Evolutionary conservation across 2,888 invertebrate genomes (phyloP).

Genomic region (Abrostola triplasia): DNA sequence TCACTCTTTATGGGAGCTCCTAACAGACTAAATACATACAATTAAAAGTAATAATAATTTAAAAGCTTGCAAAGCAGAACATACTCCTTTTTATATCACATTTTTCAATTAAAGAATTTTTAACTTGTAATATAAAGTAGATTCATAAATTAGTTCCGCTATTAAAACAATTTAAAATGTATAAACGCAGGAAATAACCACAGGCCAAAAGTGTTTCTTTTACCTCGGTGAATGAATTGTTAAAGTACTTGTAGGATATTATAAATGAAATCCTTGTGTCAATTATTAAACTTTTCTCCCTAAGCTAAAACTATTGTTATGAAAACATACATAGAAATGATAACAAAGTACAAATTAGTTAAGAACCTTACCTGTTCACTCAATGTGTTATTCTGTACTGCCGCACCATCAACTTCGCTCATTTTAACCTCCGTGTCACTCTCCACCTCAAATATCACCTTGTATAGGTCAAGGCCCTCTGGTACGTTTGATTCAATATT

Average conservation of each 20-base stretch:
- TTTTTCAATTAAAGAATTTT: not conserved
- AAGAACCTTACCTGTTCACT: slow-evolving; percentile 70
- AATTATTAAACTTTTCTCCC: not conserved
- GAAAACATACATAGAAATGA: slow-evolving; percentile 18
- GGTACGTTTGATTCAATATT: slow-evolving; percentile 85
- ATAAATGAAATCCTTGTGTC: too few species aligned
- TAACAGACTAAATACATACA: too few species aligned
- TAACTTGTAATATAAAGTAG: not conserved
- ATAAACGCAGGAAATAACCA: not conserved
- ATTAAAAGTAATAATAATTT: too few species aligned
- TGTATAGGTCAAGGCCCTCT: slow-evolving; percentile 80
- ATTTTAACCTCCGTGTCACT: slow-evolving; percentile 78
- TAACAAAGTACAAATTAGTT: not conserved
- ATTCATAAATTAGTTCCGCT: not conserved
- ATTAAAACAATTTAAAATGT: not conserved
- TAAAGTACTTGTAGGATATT: too few species aligned
- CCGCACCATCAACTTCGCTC: slow-evolving; percentile 73
- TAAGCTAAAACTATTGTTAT: slow-evolving; percentile 26
- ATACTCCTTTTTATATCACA: not conserved
- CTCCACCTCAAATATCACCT: slow-evolving; percentile 82
- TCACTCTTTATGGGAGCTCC: too few species aligned
- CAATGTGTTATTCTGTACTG: slow-evolving; percentile 64
- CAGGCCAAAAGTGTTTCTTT: not conserved
- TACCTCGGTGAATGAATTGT: too few species aligned
- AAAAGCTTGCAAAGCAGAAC: too few species aligned